phyloP scores from a whole-genome alignment of 2,113 vertebrate genomes.

The Nipponia nippon region DNA sequence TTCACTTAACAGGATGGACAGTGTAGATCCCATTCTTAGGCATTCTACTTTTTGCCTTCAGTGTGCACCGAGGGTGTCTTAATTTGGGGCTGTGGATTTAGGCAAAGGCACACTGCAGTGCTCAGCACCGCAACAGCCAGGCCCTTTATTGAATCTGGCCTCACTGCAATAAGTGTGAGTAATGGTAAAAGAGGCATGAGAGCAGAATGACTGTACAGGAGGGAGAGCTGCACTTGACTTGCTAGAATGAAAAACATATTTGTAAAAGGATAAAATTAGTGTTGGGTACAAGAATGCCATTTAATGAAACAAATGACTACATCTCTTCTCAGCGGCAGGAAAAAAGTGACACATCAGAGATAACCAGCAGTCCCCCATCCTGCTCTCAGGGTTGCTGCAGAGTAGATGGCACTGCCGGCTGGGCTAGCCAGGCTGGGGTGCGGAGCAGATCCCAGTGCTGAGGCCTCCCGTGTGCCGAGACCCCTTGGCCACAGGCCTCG shows the following conservation, averaged over 20 bases:
- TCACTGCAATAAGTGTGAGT: background rate
- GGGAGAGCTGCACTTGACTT: background rate
- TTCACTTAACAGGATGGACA: background rate
- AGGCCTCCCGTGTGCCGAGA: background rate
- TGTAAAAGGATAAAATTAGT: conserved; percentile 41
- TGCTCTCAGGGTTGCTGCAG: background rate
- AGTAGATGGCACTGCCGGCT: fast-evolving
- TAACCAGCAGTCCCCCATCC: background rate
- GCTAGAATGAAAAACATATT: conserved; percentile 1
- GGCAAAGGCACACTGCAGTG: background rate
- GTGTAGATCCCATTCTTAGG: background rate
- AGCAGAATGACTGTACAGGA: conserved; percentile 21
- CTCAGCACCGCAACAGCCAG: background rate
- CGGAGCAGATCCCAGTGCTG: background rate
- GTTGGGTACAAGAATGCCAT: background rate
- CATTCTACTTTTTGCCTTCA: background rate
- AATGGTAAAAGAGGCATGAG: background rate
- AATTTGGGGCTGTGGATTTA: background rate
- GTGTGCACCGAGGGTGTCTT: background rate
- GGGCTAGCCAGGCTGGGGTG: background rate
- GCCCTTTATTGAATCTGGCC: background rate
- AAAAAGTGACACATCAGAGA: background rate
- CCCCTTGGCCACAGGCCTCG: fast-evolving
- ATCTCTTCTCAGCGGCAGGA: background rate
- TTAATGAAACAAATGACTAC: conserved; percentile 8